Evolutionary conservation across 2,797 vertebrate species (phyloP), one percentile per base, ranked within the genome.

Genomic region (Pseudomugil gertrudae): DNA sequence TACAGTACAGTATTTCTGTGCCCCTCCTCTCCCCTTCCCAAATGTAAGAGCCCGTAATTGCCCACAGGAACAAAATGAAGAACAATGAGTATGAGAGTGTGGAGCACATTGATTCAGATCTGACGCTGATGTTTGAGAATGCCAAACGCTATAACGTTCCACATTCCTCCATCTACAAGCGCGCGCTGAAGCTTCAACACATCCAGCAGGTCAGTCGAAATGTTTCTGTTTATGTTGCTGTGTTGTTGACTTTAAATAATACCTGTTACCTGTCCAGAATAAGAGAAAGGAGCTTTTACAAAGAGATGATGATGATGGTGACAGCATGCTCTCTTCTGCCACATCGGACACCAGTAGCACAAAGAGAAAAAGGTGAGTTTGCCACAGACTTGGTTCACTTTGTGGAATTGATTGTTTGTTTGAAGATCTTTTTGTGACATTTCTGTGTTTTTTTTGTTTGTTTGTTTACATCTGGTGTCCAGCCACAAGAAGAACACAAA

Each of bases 51-150:
- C 75, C 68, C 76, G 5, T 84, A 53, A 81, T 87, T 81, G 74
- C 66, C 85, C 76, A 64, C 90, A 99, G 98, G 92, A 96, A 92
- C 79, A 99, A 98, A 83, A 94, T 99, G 92, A 99, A 96, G 92
- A 98, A 92, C 86, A 96, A 96, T 4, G 97, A 99, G 73, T 99
- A 97, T 53, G 97, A 98, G 84, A 97, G 92, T 26, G 91, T 98
- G 66, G 98, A 99, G 90, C 96, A 98, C 55, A 85, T 99, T 53
- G 96, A 98, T 76, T 83, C 93, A n/a, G 98, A 99, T 84, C 89
- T 99, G 80, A 97, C 95, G 70, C 78, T 95, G 84, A 98, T 99
- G 97, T 97, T 99, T 90, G 98, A 99, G 92, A 99, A 99, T 56
- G 96, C 96, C 69, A 99, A 98, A 72, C 98, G 96, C 59, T 99